These are phyloP conservation scores for Cercopithecus hamlyni DNA, from an alignment of 2,797 vertebrate genomes.

Conservation along the genomic window DNA sequence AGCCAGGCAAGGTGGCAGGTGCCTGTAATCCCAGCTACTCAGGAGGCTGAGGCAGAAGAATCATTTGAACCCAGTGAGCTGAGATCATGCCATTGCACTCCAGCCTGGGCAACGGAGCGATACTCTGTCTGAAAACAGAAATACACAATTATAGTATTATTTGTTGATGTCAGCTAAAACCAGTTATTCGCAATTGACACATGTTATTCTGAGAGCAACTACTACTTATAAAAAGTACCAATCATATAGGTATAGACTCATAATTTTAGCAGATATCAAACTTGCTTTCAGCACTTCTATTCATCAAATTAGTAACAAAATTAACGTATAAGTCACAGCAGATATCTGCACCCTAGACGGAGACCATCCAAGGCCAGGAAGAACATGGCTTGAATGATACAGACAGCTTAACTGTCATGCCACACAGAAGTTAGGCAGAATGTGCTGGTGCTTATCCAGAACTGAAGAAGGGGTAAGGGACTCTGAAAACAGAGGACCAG, in stretches of 20 bases:
- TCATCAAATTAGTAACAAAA: not conserved
- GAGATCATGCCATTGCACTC: not conserved
- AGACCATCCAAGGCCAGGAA: not conserved
- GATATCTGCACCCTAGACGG: not conserved
- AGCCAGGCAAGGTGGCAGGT: not conserved
- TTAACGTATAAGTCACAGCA: not conserved
- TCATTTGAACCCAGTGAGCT: not conserved
- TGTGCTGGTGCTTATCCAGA: not conserved
- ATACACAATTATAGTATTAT: not conserved
- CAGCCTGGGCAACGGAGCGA: not conserved
- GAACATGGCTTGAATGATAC: not conserved
- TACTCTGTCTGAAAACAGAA: not conserved
- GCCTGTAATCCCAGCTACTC: not conserved
- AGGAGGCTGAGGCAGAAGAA: not conserved
- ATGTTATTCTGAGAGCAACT: not conserved
- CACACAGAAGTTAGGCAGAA: not conserved
- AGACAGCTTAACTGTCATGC: not conserved
- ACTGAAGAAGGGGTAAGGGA: not conserved
- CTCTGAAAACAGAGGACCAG: not conserved
- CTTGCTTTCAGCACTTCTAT: not conserved
- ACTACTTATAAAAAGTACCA: not conserved
- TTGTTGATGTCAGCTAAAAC: not conserved
- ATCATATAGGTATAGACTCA: not conserved
- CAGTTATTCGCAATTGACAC: not conserved
- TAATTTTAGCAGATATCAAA: conserved; percentile 12